Conservation (phyloP, 2,888 invertebrate species). For the Lithodes maja region DNA sequence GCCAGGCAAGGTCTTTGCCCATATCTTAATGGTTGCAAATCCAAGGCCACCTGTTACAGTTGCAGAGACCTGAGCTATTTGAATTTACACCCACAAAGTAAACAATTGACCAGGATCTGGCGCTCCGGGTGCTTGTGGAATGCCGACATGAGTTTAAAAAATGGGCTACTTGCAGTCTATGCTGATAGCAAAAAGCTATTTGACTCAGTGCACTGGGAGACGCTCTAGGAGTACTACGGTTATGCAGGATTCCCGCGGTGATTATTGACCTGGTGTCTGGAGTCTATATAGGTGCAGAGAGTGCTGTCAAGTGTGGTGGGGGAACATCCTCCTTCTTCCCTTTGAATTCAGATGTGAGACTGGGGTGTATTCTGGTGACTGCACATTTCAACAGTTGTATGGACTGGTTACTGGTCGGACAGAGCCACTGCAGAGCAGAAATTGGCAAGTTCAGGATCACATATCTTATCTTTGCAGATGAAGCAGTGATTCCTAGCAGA, state of each 20-base stretch:
- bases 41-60: neutral
- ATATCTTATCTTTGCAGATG: neutral
- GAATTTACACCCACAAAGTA: neutral
- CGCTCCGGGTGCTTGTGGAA: neutral
- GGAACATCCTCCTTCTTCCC: neutral
- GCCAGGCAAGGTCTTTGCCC: neutral
- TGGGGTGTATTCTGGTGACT: neutral
- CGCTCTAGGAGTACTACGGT: neutral
- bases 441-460: neutral
- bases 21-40: neutral
- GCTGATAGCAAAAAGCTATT: neutral
- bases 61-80: neutral
- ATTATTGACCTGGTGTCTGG: neutral
- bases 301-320: neutral
- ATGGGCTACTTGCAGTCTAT: neutral
- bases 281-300: neutral
- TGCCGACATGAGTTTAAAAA: neutral
- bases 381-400: neutral
- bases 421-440: neutral
- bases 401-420: neutral
- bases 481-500: neutral
- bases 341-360: neutral
- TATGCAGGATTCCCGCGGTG: neutral
- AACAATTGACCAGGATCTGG: neutral
- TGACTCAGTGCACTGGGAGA: neutral